A percentile compares a stretch with the other conserved stretches of the same genome.
Evolutionary conservation across 2,888 invertebrate species (phyloP).

Genomic region (Volucella bombylans): DNA sequence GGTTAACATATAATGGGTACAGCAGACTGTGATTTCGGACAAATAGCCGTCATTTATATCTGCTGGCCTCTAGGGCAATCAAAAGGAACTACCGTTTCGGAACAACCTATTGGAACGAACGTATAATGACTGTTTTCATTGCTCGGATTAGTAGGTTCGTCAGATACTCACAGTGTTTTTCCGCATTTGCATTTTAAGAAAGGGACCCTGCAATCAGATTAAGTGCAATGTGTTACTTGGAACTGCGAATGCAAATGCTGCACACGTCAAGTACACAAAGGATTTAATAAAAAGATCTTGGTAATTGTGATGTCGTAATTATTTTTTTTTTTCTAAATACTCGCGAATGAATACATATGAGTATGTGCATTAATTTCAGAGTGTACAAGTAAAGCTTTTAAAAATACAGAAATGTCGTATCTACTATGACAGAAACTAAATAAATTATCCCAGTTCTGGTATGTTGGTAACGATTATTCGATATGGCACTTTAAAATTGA

Average conservation of each 20-base stretch:
- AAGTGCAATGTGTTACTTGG: neutral
- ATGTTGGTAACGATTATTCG: too few relatives aligned
- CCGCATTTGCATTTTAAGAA: slow-evolving; percentile 27
- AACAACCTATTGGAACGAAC: slow-evolving; percentile 13
- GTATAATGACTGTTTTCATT: slow-evolving; percentile 32
- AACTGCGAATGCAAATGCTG: neutral
- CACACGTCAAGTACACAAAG: too few relatives aligned
- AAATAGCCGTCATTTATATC: slow-evolving; percentile 61
- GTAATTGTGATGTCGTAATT: too few relatives aligned
- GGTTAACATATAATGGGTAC: slow-evolving; percentile 63
- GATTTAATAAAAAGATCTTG: too few relatives aligned
- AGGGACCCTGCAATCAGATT: slow-evolving; percentile 8
- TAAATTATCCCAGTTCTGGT: too few relatives aligned
- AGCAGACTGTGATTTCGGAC: slow-evolving; percentile 61
- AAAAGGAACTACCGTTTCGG: slow-evolving; percentile 29
- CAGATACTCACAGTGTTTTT: slow-evolving; percentile 3
- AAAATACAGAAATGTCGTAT: too few relatives aligned
- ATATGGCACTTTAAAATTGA: too few relatives aligned
- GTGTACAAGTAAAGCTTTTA: too few relatives aligned
- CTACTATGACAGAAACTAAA: too few relatives aligned
- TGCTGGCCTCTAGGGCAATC: slow-evolving; percentile 19
- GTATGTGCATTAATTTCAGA: too few relatives aligned
- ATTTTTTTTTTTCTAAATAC: too few relatives aligned
- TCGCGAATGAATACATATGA: too few relatives aligned
- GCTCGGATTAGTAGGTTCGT: slow-evolving; percentile 17